Conservation (phyloP, 2,888 invertebrate genomes). For the Andrena dorsata region DNA sequence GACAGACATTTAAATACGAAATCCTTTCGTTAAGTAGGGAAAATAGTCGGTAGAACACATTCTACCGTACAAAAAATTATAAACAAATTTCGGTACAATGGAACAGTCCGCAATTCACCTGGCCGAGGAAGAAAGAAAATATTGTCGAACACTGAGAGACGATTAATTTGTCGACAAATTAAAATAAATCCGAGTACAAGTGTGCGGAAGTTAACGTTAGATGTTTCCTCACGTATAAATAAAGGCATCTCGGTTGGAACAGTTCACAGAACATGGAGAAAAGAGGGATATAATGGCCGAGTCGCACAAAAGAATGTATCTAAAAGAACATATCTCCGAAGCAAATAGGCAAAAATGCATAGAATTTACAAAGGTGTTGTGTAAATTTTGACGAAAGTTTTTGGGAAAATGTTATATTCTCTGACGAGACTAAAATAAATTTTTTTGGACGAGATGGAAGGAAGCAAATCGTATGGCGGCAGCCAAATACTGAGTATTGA, state of each 20-base stretch:
- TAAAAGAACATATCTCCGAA: not conserved
- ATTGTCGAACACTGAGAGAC: no score
- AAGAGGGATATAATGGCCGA: not conserved
- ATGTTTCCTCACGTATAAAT: no score
- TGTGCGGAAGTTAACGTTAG: no score
- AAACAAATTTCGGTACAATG: no score
- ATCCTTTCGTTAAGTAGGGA: no score
- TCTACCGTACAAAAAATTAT: no score
- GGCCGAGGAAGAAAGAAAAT: no score
- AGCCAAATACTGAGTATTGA: not conserved
- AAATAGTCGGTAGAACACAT: no score
- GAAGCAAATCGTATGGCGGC: not conserved
- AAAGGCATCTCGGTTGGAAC: not conserved
- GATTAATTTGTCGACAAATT: no score
- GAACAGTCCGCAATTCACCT: no score
- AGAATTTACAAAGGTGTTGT: not conserved
- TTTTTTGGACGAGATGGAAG: not conserved
- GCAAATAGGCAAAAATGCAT: not conserved
- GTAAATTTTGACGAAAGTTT: constrained; percentile 9
- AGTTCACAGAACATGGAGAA: not conserved
- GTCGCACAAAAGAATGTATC: not conserved
- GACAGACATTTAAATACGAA: no score
- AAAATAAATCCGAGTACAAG: no score
- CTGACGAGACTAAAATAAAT: not conserved
- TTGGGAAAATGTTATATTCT: constrained; percentile 4